phyloP scores from a whole-genome alignment of 2,888 invertebrate species.

The Trissoscelio sp. region DNA sequence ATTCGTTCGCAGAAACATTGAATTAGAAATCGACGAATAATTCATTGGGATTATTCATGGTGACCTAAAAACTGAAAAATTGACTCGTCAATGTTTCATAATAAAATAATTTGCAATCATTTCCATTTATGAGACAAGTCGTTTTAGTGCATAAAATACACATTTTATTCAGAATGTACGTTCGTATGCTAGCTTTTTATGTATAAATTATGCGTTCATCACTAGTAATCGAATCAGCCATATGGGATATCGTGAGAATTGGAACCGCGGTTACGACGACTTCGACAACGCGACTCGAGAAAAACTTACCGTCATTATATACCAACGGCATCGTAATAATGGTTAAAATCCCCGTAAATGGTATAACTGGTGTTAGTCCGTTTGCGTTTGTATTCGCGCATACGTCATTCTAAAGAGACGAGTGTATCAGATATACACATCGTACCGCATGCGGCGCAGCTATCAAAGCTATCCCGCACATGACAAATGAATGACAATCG shows the following conservation, averaged over 20 bases:
- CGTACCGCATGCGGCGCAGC: constrained; percentile 34
- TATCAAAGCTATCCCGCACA: constrained; percentile 41
- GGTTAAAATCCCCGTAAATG: constrained; percentile 82
- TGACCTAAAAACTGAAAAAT: constrained; percentile 25
- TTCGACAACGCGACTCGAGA: constrained; percentile 69
- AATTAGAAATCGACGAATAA: background rate
- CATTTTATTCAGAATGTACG: constrained; percentile 35
- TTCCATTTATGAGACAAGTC: constrained; percentile 20
- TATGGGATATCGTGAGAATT: constrained; percentile 82
- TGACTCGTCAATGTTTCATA: constrained; percentile 40
- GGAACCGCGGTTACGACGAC: constrained; percentile 78
- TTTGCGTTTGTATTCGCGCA: constrained; percentile 54
- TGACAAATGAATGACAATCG: constrained; percentile 72
- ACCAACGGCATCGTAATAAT: constrained; percentile 80
- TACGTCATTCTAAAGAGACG: constrained; percentile 55
- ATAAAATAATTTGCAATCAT: constrained; percentile 16
- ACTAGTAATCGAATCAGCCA: constrained; percentile 70
- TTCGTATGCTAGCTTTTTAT: constrained; percentile 42
- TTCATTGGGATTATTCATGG: constrained; percentile 19
- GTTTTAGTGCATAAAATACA: constrained; percentile 27
- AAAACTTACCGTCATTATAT: constrained; percentile 83
- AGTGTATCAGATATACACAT: constrained; percentile 52
- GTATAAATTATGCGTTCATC: constrained; percentile 62
- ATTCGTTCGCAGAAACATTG: too few species aligned
- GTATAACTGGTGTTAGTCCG: constrained; percentile 73